A percentile compares a stretch with the other conserved stretches of the same genome.
Evolutionary conservation across 2,888 invertebrate species (phyloP).

Genomic region (Drosophila meridiana): DNA sequence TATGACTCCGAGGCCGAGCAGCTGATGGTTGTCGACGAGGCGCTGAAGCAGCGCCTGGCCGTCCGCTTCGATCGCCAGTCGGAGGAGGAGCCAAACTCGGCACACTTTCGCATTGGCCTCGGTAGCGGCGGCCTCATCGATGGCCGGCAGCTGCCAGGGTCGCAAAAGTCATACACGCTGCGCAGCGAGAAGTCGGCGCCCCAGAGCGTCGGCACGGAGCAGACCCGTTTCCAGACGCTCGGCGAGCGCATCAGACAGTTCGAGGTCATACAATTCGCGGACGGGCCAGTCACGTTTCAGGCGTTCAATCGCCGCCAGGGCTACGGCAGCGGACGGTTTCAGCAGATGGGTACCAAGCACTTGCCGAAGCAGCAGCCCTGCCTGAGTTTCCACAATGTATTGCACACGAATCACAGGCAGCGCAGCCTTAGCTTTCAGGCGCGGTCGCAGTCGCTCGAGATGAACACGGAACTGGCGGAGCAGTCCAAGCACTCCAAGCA

Average conservation of each 20-base stretch:
- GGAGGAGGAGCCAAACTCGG: background rate
- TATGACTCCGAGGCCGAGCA: conserved; percentile 12
- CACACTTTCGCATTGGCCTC: conserved; percentile 1
- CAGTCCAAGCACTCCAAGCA: background rate
- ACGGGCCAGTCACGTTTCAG: conserved; percentile 51
- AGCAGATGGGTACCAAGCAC: conserved; percentile 6
- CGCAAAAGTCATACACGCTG: conserved; percentile 8
- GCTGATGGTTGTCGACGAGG: conserved; percentile 58
- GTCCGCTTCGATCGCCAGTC: conserved; percentile 16
- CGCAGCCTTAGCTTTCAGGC: conserved; percentile 26
- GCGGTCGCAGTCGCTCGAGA: conserved; percentile 4
- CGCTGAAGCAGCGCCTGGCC: conserved; percentile 51
- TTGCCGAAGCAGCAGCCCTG: conserved; percentile 42
- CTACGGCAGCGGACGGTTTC: conserved; percentile 4
- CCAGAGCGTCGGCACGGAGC: conserved; percentile 6
- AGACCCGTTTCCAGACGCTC: conserved; percentile 39
- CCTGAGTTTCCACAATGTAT: conserved; percentile 44
- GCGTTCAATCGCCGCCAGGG: conserved; percentile 46
- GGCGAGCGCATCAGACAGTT: conserved; percentile 57
- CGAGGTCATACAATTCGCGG: conserved; percentile 56
- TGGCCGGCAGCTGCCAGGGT: conserved; percentile 1
- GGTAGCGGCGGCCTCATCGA: background rate
- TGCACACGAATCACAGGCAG: conserved; percentile 56
- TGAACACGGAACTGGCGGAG: background rate
- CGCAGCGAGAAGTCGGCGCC: background rate